phyloP scores from a whole-genome alignment of 2,797 vertebrate genomes.

The Dicrostonyx torquatus region DNA sequence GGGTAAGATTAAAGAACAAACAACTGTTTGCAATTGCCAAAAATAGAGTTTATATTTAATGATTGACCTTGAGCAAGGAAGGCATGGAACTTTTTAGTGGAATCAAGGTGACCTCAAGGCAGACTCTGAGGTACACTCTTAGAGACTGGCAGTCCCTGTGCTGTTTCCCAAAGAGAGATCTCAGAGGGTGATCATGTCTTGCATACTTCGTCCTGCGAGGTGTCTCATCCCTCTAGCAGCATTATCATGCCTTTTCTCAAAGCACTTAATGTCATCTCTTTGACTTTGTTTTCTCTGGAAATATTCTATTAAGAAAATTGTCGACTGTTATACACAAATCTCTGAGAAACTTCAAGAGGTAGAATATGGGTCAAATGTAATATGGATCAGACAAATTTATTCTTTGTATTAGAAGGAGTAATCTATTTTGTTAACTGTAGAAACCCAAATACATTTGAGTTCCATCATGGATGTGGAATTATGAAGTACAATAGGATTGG shows the following conservation, averaged over 20 bases:
- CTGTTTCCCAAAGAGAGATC: not conserved
- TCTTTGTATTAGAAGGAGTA: not conserved
- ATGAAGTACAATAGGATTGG: not conserved
- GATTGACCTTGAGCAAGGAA: not conserved
- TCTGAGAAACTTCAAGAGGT: not conserved
- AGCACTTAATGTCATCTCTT: not conserved
- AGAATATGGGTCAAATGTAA: not conserved
- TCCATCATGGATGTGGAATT: not conserved
- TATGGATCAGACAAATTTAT: not conserved
- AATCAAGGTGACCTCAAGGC: not conserved
- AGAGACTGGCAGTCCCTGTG: not conserved
- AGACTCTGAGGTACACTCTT: not conserved
- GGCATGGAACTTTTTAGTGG: not conserved
- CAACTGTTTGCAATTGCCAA: not conserved
- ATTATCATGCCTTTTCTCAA: not conserved
- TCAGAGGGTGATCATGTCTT: not conserved
- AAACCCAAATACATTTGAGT: not conserved
- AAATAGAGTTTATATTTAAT: not conserved
- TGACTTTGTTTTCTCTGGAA: conserved; percentile 37
- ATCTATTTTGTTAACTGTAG: not conserved
- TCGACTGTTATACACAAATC: not conserved
- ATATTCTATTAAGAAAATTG: not conserved
- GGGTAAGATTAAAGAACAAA: not conserved
- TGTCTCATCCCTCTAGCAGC: not conserved
- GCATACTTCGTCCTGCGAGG: not conserved